These are phyloP conservation scores for Platalea minor DNA, from an alignment of 2,797 vertebrate genomes.

Conservation along the genomic window DNA sequence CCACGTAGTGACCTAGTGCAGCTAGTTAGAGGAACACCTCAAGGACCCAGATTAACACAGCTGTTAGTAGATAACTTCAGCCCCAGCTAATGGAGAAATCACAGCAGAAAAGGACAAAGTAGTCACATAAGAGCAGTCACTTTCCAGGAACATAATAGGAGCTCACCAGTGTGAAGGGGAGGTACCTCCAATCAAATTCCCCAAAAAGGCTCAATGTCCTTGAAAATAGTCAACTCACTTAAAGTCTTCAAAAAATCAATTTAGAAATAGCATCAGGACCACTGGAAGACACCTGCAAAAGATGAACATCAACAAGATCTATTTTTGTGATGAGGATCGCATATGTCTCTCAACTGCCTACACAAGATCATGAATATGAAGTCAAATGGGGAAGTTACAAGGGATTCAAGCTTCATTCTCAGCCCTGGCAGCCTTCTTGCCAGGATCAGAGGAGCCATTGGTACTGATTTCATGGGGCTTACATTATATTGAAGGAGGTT, in stretches of 20 bases:
- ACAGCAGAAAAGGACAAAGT: not conserved
- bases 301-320: not conserved
- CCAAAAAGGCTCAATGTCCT: not conserved
- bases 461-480: constrained; percentile 30
- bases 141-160: not conserved
- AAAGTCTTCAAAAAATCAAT: not conserved
- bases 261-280: not conserved
- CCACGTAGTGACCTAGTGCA: not conserved
- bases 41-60: not conserved
- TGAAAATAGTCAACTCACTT: not conserved
- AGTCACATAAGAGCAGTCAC: not conserved
- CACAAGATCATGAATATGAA: not conserved
- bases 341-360: not conserved
- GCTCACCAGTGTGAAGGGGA: not conserved
- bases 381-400: not conserved
- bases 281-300: not conserved
- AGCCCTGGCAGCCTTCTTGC: not conserved
- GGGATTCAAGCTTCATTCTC: not conserved
- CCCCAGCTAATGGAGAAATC: not conserved
- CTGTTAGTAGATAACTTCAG: not conserved
- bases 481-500: constrained; percentile 11
- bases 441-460: not conserved
- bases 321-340: not conserved
- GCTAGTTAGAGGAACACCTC: not conserved
- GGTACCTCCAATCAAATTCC: not conserved